Evolutionary conservation across 2,888 invertebrate genomes (phyloP), one percentile per base, ranked within the genome.

Genomic region (Altica lythri): DNA sequence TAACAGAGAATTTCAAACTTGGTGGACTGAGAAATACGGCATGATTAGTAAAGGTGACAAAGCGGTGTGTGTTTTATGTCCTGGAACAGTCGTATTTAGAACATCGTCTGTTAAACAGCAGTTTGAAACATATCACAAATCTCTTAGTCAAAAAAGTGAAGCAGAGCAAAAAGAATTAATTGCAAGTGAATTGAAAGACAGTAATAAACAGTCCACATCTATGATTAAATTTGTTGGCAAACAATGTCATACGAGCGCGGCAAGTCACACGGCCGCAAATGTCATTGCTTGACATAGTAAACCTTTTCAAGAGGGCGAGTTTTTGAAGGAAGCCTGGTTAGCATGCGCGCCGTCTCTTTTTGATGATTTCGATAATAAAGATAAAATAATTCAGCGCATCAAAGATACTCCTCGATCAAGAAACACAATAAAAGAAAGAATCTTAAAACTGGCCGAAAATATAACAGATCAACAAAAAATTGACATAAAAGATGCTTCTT

Each of bases 101-200:
- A 63, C 62, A 50, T 61, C 50, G 51, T 60, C 58, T 46, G 57
- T 63, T 14, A 53, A 59, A 57, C 42, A 57, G 47, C 62, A 62
- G 62, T 62, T 50, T 62, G 55, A 59, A 55, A 63, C 57, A 60
- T 59, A 61, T 55, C 55, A 57, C 37, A 52, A 57, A 59, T 61
- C 45, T 9, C 32, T 37, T 37, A 9, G 22, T 57, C 50, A 53
- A 51, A 60, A 61, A 59, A 60, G 52, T 32, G 44, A 59, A 38
- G 10, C 45, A 43, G 57, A 64, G 52, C 57, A 53, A 62, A 61
- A 61, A 30, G 57, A 62, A 64, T 62, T 56, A 22, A 61, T 64
- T 64, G 53, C 50, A 46, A 40, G 52, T 38, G 52, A 57, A 57
- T 19, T 61, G 14, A 58, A 58, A 59, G 54, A 60, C 38, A 60